Base-by-base conservation (phyloP, 2,888 invertebrate genomes). In the Pantelozetes paolii region DNA sequence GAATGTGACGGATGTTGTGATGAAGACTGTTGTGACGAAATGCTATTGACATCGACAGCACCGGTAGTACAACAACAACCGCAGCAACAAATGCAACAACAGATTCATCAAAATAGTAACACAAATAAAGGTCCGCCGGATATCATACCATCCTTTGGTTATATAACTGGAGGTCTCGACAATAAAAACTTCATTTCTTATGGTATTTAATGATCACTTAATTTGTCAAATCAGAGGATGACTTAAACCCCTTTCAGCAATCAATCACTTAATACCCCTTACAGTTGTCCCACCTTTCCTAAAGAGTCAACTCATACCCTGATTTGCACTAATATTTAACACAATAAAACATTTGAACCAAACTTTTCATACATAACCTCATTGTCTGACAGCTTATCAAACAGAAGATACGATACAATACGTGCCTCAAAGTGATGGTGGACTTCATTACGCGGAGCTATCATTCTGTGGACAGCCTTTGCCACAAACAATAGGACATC, bases 91-190 rank as follows among this genome's bases (percentile, higher is more conserved):
- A 8, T 26, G 11, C 62, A 64, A 18, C 64, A 64, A 40, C 23
- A 26, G 15, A 23, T 45, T 11, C 42, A 67, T 42, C 15, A 40
- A n/a, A 42, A 70, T n/a, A 13, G 42, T 70, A 36, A 28, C 13
- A 30, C 62, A 30, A 28, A 30, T 8, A 70, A 70, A 32, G 54
- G 54, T 20, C 73, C 71, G 23, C 73, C 54, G n/a, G 75, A 64
- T 62, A 75, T 71, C 15, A 62, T 59, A 48, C 73, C 71, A 42
- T 75, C 54, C 5, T 74, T 59, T 54, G 75, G 54, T 6, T 75
- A 64, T 15, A 30, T 62, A n/a, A 62, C 18, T 30, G n/a, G 15
- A 62, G 62, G 62, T 6, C 28, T 30, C 26, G 32, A 62, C 11
- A 57, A 57, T 23, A 57, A 57, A 23, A 57, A 57, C 57, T 57